phyloP scores from a whole-genome alignment of 2,888 invertebrate genomes.

The Entomobrya proxima region DNA sequence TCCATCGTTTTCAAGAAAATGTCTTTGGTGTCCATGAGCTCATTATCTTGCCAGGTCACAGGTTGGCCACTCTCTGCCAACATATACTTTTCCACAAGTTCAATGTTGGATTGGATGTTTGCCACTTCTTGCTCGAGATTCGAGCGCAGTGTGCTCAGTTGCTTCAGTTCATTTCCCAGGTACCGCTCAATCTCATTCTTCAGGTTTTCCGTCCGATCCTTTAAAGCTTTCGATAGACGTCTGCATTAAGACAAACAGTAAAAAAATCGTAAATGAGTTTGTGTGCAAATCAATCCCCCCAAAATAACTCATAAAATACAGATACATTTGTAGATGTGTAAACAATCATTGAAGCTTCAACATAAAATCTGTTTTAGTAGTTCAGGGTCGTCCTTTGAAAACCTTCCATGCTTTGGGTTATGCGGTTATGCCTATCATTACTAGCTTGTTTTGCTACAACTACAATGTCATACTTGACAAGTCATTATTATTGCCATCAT shows the following conservation, averaged over 20 bases:
- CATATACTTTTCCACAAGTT: slow-evolving; percentile 95
- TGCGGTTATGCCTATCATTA: background rate
- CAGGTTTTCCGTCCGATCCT: slow-evolving; percentile 91
- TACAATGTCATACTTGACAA: slow-evolving; percentile 35
- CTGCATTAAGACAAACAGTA: slow-evolving; percentile 77
- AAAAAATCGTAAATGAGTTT: background rate
- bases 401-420: slow-evolving; percentile 23
- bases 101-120: slow-evolving; percentile 97
- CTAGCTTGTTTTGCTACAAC: background rate
- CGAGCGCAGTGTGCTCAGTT: slow-evolving; percentile 91
- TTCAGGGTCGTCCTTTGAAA: slow-evolving; percentile 49
- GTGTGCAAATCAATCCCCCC: background rate
- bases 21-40: slow-evolving; percentile 95
- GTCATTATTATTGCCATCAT: slow-evolving; percentile 38
- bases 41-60: slow-evolving; percentile 92
- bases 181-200: slow-evolving; percentile 95
- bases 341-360: slow-evolving; percentile 22
- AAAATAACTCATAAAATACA: slow-evolving; percentile 1
- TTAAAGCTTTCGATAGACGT: slow-evolving; percentile 90
- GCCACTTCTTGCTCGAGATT: slow-evolving; percentile 95
- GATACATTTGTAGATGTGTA: background rate
- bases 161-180: slow-evolving; percentile 90
- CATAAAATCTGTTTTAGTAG: slow-evolving; percentile 51
- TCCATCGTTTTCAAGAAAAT: slow-evolving; percentile 97
- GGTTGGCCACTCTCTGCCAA: slow-evolving; percentile 78